Base-by-base conservation (phyloP, 2,888 invertebrate species). In the Tenthredo mesomela region DNA sequence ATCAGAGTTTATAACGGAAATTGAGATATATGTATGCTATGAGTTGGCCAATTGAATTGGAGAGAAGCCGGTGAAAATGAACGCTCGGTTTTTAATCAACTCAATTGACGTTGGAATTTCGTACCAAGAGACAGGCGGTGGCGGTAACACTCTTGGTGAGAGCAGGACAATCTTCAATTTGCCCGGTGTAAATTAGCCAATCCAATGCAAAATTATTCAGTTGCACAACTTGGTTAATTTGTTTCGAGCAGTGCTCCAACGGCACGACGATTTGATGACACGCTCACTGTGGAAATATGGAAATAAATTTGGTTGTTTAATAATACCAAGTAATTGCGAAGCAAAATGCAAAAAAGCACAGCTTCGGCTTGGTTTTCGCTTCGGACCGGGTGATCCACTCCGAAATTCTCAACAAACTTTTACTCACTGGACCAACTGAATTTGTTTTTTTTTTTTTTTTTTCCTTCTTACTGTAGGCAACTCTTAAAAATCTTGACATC, bases 271-370 rank as follows among this genome's bases (percentile, higher is more conserved):
- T 89, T 90, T 88, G 77, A 67, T 85, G 50, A 43, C 80, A 18
- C 82, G 85, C 61, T 47, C 43, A 73, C 40, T 33, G 86, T 73
- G 75, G 82, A 78, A 86, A 82, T 82, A 84, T 78, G 83, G 82
- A 86, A 87, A 87, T 88, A 88, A 89, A 90, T 87, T 90, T 88
- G 86, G 87, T 87, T 85, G 86, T 88, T 89, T 90, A 88, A 89
- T 90, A 89, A 90, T 87, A 86, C 86, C 84, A 86, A 86, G 88
- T 90, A 89, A 89, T 90, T 90, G 88, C 87, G 85, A 82, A 85
- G 47, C 77, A 61, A 80, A 80, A 80, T 80, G 80, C 58, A 80
- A 80, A 80, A 80, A 67, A 80, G 61, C 40, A 40, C 61, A 61
- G 80, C n/a, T 37, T 61, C 33, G 21, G 33, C 80, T 37, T 40